Conservation (phyloP, 2,888 invertebrate species). For the Sinopyrophorus schimmeli region DNA sequence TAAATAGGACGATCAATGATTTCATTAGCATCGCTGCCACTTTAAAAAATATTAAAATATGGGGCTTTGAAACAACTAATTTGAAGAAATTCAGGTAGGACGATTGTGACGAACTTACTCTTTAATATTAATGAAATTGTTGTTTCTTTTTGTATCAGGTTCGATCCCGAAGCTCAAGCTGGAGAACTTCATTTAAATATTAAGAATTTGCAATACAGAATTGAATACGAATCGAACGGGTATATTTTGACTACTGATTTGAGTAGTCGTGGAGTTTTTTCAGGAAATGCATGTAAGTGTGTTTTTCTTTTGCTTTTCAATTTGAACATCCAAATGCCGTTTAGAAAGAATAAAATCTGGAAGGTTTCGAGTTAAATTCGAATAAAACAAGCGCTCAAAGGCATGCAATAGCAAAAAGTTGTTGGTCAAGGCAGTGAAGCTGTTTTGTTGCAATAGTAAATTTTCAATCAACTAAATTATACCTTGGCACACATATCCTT, state of each 20-base stretch:
- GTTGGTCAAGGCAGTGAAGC: no score
- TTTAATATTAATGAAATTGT: background rate
- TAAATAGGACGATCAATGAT: background rate
- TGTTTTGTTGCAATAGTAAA: no score
- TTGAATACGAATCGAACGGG: background rate
- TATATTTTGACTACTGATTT: background rate
- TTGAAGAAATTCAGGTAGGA: slow-evolving; percentile 3
- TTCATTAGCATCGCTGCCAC: background rate
- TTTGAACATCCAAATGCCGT: no score
- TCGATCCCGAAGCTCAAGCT: background rate
- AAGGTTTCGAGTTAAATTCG: no score
- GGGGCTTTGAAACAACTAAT: slow-evolving; percentile 1
- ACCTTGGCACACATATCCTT: no score
- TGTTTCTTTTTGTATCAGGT: background rate
- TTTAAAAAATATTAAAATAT: slow-evolving; percentile 1
- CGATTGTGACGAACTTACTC: no score
- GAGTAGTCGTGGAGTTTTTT: background rate
- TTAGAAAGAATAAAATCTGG: no score
- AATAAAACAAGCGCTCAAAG: no score
- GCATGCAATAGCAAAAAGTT: no score
- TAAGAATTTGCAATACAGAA: background rate
- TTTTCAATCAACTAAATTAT: no score
- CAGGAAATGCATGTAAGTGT: slow-evolving; percentile 9
- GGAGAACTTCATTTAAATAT: background rate
- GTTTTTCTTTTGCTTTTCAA: no score